Evolutionary conservation across 2,797 vertebrate genomes (phyloP).

Genomic region (Rallus crepitans): DNA sequence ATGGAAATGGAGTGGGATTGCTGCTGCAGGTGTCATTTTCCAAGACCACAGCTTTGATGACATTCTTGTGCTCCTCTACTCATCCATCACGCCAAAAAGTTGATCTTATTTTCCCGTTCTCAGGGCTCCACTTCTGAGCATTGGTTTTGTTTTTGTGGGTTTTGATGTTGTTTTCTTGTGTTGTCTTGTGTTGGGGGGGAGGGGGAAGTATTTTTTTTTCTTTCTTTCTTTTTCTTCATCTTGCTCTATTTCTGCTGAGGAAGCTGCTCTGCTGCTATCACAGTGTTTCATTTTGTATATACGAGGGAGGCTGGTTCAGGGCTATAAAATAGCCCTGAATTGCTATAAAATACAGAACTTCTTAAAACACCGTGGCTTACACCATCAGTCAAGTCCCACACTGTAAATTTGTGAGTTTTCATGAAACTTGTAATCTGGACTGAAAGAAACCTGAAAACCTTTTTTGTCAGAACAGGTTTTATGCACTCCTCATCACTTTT

Average conservation of each 20-base stretch:
- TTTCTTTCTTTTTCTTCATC: background rate
- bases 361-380: background rate
- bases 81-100: background rate
- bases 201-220: background rate
- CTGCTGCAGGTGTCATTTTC: background rate
- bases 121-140: background rate
- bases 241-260: background rate
- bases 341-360: background rate
- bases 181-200: background rate
- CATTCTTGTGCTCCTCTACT: background rate
- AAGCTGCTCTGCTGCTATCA: background rate
- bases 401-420: background rate
- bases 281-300: background rate
- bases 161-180: background rate
- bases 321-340: too few relatives aligned
- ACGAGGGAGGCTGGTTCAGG: background rate
- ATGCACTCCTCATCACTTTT: background rate
- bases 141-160: background rate
- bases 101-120: background rate
- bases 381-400: background rate
- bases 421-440: background rate
- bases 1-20: background rate
- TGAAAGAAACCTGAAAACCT: background rate
- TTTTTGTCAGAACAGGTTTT: background rate
- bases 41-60: background rate